These are phyloP conservation scores for Nomada hirtipes DNA, from an alignment of 2,888 invertebrate species.

Conservation along the genomic window DNA sequence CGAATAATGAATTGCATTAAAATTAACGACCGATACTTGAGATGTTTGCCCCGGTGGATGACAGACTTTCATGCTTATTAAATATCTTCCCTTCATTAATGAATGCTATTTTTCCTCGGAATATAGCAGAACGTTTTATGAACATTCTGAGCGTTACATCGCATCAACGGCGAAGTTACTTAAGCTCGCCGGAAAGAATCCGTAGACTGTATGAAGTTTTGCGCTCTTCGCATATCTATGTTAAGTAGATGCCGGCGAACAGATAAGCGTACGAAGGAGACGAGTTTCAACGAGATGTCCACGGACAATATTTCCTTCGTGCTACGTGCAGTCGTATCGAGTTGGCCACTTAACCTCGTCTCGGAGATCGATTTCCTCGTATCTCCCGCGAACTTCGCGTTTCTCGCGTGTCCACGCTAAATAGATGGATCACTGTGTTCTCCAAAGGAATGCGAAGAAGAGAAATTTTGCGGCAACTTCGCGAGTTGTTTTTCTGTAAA, in stretches of 20 bases:
- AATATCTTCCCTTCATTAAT: too few species aligned
- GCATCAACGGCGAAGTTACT: constrained; percentile 2
- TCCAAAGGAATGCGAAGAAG: background rate
- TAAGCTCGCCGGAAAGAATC: constrained; percentile 16
- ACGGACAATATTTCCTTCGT: constrained; percentile 1
- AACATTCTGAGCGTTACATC: background rate
- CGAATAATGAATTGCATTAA: too few species aligned
- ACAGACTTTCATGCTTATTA: too few species aligned
- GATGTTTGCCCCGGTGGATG: too few species aligned
- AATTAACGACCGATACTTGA: too few species aligned
- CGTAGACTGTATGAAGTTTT: constrained; percentile 9
- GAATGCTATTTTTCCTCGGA: background rate
- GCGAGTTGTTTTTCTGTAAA: background rate
- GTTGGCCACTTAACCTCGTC: background rate
- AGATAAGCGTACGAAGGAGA: constrained; percentile 10
- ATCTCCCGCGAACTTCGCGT: constrained; percentile 16
- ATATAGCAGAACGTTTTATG: background rate
- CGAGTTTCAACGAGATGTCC: constrained; percentile 8
- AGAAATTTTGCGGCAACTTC: constrained; percentile 10
- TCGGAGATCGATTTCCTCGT: constrained; percentile 2
- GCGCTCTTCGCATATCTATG: constrained; percentile 26
- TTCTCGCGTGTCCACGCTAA: constrained; percentile 21
- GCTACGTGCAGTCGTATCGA: background rate
- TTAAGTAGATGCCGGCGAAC: constrained; percentile 8
- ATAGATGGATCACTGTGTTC: background rate